Evolutionary conservation across 1,140 invertebrate genomes (phyloP).

Genomic region (Drosophila busckii): DNA sequence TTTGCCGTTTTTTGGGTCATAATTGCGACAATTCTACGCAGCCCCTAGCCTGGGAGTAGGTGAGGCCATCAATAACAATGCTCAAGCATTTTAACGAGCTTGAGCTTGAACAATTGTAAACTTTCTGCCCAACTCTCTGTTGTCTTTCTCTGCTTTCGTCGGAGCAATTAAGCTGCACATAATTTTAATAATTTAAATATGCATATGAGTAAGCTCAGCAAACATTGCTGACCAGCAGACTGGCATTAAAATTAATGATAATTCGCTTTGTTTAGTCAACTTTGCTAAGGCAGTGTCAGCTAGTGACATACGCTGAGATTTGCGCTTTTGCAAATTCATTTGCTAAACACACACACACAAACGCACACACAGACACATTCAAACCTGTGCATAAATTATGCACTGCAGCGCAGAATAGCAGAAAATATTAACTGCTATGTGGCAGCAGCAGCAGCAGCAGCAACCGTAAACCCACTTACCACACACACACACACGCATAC

Average conservation of each 20-base stretch:
- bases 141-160: too few species aligned
- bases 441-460: slow-evolving; percentile 9
- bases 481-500: too few species aligned
- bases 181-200: too few species aligned
- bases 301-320: slow-evolving; percentile 40
- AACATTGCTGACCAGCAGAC: too few species aligned
- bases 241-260: too few species aligned
- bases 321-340: slow-evolving; percentile 50
- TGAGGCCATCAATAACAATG: slow-evolving; percentile 23
- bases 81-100: slow-evolving; percentile 19
- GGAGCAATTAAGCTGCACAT: too few species aligned
- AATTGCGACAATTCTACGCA: slow-evolving; percentile 66
- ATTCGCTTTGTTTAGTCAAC: slow-evolving; percentile 14
- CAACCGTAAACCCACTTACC: background rate
- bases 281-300: slow-evolving; percentile 21
- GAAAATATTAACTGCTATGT: slow-evolving; percentile 67
- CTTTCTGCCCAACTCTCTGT: too few species aligned
- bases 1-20: slow-evolving; percentile 45
- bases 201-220: too few species aligned
- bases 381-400: slow-evolving; percentile 59
- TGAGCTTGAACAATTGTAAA: too few species aligned
- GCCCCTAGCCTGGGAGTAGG: background rate
- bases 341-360: slow-evolving; percentile 6
- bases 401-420: slow-evolving; percentile 55
- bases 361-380: slow-evolving; percentile 21